Evolutionary conservation across 2,797 vertebrate species (phyloP).

Genomic region (Muscicapa comitata): DNA sequence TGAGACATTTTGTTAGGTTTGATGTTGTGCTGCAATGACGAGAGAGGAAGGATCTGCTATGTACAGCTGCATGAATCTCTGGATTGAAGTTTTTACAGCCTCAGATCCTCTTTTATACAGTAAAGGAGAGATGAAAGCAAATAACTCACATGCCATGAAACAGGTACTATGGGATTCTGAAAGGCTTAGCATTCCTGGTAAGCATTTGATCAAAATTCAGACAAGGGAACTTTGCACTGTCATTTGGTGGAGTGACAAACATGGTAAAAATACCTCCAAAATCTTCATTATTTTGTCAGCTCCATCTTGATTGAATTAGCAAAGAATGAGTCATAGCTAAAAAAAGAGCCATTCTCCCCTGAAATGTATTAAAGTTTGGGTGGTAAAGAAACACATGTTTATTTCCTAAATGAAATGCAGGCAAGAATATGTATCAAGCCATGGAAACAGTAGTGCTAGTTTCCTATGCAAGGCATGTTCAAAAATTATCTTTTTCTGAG

Average conservation of each 20-base stretch:
- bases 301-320: conserved; percentile 68
- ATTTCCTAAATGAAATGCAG: conserved; percentile 42
- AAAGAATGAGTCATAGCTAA: conserved; percentile 66
- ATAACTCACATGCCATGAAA: conserved; percentile 75
- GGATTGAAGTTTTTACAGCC: conserved; percentile 76
- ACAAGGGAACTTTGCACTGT: conserved; percentile 65
- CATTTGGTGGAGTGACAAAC: conserved; percentile 67
- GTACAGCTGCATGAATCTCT: conserved; percentile 75
- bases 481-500: conserved; percentile 22
- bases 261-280: conserved; percentile 67
- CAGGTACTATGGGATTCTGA: conserved; percentile 73
- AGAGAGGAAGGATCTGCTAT: conserved; percentile 75
- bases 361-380: conserved; percentile 57
- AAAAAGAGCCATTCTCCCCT: conserved; percentile 35
- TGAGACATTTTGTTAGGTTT: conserved; percentile 77
- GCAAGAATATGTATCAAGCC: conserved; percentile 13
- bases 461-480: conserved; percentile 13
- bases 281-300: conserved; percentile 70
- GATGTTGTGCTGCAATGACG: conserved; percentile 71
- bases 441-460: not conserved
- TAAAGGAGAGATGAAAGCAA: conserved; percentile 76
- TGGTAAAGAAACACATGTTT: conserved; percentile 42
- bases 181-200: conserved; percentile 68
- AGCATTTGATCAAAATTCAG: conserved; percentile 77
- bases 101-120: conserved; percentile 77